phyloP scores from a whole-genome alignment of 1,140 invertebrate species.

The Drosophila takahashii region DNA sequence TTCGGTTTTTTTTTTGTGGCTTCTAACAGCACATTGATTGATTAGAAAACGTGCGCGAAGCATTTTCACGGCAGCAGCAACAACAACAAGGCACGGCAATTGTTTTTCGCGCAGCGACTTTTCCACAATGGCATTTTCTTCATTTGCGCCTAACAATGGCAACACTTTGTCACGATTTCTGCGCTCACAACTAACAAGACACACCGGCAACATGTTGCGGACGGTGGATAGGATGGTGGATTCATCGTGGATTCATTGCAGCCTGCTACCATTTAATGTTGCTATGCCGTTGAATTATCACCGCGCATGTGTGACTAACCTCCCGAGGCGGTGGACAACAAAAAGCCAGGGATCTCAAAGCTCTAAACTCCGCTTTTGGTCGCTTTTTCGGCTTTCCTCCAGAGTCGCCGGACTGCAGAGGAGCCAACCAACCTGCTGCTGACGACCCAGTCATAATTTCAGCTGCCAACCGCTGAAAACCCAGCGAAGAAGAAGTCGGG shows the following conservation, averaged over 20 bases:
- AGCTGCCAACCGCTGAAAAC: slow-evolving; percentile 47
- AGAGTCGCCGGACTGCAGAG: background rate
- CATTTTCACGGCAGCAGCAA: slow-evolving; percentile 70
- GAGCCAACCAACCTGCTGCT: slow-evolving; percentile 65
- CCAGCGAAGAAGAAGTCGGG: slow-evolving; percentile 27
- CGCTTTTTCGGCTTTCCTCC: slow-evolving; percentile 24
- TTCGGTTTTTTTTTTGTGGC: slow-evolving; percentile 43
- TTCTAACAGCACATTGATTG: slow-evolving; percentile 70
- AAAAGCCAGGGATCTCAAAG: slow-evolving; percentile 44
- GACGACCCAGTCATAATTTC: slow-evolving; percentile 74
- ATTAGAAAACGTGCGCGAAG: slow-evolving; percentile 79
- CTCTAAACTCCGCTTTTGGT: slow-evolving; percentile 5
- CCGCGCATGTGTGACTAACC: slow-evolving; percentile 77
- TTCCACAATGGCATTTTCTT: slow-evolving; percentile 83
- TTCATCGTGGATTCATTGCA: slow-evolving; percentile 30
- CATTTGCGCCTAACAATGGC: slow-evolving; percentile 82
- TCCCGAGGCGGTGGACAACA: slow-evolving; percentile 76
- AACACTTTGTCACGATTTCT: slow-evolving; percentile 81
- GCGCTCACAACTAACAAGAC: slow-evolving; percentile 72
- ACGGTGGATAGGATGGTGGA: background rate
- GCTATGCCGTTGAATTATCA: slow-evolving; percentile 72
- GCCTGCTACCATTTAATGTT: slow-evolving; percentile 78
- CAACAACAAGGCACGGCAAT: slow-evolving; percentile 63
- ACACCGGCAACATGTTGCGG: slow-evolving; percentile 76
- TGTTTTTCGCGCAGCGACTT: slow-evolving; percentile 68